phyloP scores from a whole-genome alignment of 2,113 vertebrate genomes.

The Podocnemis expansa region DNA sequence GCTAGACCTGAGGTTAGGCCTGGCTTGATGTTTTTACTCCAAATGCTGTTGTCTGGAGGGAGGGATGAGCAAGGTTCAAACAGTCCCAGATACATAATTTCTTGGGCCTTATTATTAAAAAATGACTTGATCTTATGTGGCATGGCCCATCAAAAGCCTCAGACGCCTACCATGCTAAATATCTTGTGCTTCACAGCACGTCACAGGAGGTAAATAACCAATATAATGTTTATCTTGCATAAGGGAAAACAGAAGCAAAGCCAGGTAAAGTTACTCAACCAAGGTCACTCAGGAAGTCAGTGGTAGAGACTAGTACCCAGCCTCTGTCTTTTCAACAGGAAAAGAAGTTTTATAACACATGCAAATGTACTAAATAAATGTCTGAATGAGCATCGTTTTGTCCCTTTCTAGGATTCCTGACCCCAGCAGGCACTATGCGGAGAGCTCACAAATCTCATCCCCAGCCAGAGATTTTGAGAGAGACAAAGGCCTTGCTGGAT shows the following conservation, averaged over 20 bases:
- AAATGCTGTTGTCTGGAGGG: too few relatives aligned
- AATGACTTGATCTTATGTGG: not conserved
- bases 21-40: too few relatives aligned
- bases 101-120: not conserved
- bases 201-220: not conserved
- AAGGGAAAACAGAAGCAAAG: not conserved
- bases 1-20: too few relatives aligned
- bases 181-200: not conserved
- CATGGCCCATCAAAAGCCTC: not conserved
- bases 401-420: not conserved
- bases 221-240: not conserved
- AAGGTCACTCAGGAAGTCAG: not conserved
- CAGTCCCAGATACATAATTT: not conserved
- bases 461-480: too few relatives aligned
- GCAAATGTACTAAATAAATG: not conserved
- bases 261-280: not conserved
- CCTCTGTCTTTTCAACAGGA: not conserved
- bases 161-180: not conserved
- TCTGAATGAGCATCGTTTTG: not conserved
- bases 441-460: not conserved
- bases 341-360: not conserved
- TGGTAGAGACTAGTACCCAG: not conserved
- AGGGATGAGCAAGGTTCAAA: not conserved
- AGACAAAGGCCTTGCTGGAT: too few relatives aligned
- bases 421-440: too few relatives aligned